Base-by-base conservation (phyloP, 53 echinoderm and acorn worm species). In the Stichopus horrens region DNA sequence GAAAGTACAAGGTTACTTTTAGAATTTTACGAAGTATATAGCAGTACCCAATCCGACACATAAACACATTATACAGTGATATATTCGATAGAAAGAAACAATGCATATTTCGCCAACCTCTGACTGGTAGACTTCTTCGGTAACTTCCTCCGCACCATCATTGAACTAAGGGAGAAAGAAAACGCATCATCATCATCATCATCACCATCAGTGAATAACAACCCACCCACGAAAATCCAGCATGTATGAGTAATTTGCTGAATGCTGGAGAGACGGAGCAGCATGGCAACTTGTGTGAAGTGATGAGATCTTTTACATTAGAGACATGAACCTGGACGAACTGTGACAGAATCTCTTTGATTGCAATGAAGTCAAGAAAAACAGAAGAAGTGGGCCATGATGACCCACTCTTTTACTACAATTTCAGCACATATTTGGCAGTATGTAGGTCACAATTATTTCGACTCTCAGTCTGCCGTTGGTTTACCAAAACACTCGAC, bases 141-240 rank as follows among this genome's bases (percentile, higher is more conserved):
- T 77, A 52, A 77, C 23, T 7, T 77, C 77, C 52, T 77, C 77
- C 77, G 4, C 51, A 77, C 77, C 77, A 22, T 77, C 77, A 77
- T 77, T 77, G 77, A 77, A 77, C 77, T 77, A 77, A 4, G 1
- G 77, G 77, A 77, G 51, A 77, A 6, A 77, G 54, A 77, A 77
- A 77, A 77, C 52, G 77, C 21, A 77, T 77, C 77, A 77, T 37
- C 37, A 37, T 37, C 37, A 37, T 37, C 37, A 37, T 37, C 37
- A 37, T 37, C 37, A 37, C 2, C 37, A 37, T 22, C 52, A 77
- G 77, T 77, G 77, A 52, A 77, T 0, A 77, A 77, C 77, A 77
- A 37, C 77, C 23, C 77, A 77, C 51, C 77, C 77, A 77, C 77
- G 37, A 65, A 77, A 77, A 73, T 73, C 77, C 77, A 77, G 52